phyloP scores from a whole-genome alignment of 2,113 vertebrate genomes.

The Dicrurus megarhynchus region DNA sequence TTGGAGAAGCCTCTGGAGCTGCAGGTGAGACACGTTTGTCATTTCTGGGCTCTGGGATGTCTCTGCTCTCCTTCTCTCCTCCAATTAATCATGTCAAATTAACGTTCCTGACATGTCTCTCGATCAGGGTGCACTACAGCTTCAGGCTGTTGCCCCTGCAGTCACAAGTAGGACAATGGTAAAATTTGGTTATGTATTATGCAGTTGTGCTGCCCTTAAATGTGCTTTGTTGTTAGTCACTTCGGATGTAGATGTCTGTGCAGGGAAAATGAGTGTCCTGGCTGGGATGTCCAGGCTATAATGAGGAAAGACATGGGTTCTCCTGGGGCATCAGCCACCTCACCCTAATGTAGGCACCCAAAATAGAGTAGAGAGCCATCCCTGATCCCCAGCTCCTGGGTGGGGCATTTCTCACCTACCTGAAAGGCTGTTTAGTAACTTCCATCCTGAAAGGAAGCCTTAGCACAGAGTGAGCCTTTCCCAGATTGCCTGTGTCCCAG shows the following conservation, averaged over 20 bases:
- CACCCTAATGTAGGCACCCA: not conserved
- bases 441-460: not conserved
- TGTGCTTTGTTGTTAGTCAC: not conserved
- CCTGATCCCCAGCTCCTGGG: not conserved
- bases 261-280: not conserved
- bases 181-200: not conserved
- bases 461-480: not conserved
- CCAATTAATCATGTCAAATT: not conserved
- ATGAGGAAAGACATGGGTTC: not conserved
- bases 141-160: not conserved
- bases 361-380: not conserved
- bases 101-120: fast-evolving
- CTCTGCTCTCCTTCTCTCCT: not conserved
- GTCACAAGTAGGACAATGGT: not conserved
- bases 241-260: not conserved
- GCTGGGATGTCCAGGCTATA: not conserved
- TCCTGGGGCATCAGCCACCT: not conserved
- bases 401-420: not conserved
- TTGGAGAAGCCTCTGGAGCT: not conserved
- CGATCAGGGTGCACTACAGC: fast-evolving
- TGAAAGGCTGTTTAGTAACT: not conserved
- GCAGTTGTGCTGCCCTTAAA: not conserved
- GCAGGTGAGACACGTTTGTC: not conserved
- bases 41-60: not conserved
- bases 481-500: not conserved